Conservation (phyloP, 37 sponge, comb jelly and placozoan genomes). For the Spongia lamella region DNA sequence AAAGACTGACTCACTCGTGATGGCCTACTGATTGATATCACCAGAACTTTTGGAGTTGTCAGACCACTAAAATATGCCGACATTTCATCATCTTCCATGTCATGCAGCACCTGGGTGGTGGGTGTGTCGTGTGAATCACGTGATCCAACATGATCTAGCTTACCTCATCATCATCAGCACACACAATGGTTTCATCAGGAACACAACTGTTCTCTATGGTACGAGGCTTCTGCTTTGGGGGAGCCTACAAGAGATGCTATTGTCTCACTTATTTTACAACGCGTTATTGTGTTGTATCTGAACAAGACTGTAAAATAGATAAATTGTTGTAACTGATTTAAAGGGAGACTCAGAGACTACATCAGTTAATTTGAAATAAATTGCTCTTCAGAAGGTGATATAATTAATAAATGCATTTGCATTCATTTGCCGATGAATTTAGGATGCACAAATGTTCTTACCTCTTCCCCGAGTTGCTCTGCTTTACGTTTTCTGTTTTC, state of each 20-base stretch:
- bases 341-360: neutral
- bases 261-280: too few relatives aligned
- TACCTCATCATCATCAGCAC: conserved; percentile 84
- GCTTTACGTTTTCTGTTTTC: conserved; percentile 58
- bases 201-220: conserved; percentile 88
- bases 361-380: too few relatives aligned
- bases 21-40: conserved; percentile 68
- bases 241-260: conserved; percentile 58
- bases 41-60: conserved; percentile 77
- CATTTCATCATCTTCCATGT: conserved; percentile 89
- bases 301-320: neutral
- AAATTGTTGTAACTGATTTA: neutral
- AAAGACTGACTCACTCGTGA: conserved; percentile 48
- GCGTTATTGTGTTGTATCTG: too few relatives aligned
- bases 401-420: too few relatives aligned
- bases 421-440: too few relatives aligned
- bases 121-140: neutral
- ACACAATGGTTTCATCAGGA: conserved; percentile 79
- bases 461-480: conserved; percentile 68
- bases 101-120: conserved; percentile 61
- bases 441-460: conserved; percentile 15
- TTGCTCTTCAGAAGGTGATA: too few relatives aligned
- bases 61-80: conserved; percentile 75
- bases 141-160: neutral
- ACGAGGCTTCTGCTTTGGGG: conserved; percentile 77